Base-by-base conservation (phyloP, 2,797 vertebrate genomes). In the Cyclura pinguis region DNA sequence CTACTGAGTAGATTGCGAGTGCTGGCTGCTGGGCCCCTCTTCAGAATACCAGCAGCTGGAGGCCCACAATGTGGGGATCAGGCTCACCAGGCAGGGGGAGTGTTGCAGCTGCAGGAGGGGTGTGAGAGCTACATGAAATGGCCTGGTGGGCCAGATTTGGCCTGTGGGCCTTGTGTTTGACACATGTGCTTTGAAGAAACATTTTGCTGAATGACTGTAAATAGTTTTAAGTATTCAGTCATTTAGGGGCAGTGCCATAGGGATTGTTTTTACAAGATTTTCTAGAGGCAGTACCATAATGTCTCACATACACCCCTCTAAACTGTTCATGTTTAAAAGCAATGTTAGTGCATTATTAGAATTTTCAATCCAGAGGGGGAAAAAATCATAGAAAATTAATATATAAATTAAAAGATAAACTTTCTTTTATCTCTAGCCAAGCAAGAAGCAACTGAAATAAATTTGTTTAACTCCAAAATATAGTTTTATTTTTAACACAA, bases 341-440 rank as follows among this genome's bases (percentile, higher is more conserved):
- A 69, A 69, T 29, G 9, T 32, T 69, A 88, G 27, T 88, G 32
- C 85, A 92, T 73, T 47, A 64, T 62, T 38, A 32, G 6, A 59
- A 86, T 1, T 20, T 95, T 90, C 29, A 87, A 84, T 76, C 12
- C 38, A 12, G 12, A n/a, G 29, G 29, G 38, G 84, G 50, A 72
- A 3, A 35, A 27, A 91, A 24, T 22, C 0, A 3, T 85, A 69
- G 38, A 57, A 50, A 84, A 0, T 0, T 87, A 20, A 20, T 35
- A 2, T 69, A 27, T 52, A 88, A 88, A 64, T 13, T 24, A 64
- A 80, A 42, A 59, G 50, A n/a, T 0, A 35, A 83, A 0, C 52
- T 59, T 22, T 90, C 92, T 93, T 90, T 62, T 0, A 2, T 4
- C 78, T 87, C 57, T 80, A 62, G 2, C 10, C 59, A 47, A 69